Evolutionary conservation across 35 echinoderm and acorn worm genomes (phyloP), one percentile per base, ranked within the genome.

Genomic region (Apostichopus californicus): DNA sequence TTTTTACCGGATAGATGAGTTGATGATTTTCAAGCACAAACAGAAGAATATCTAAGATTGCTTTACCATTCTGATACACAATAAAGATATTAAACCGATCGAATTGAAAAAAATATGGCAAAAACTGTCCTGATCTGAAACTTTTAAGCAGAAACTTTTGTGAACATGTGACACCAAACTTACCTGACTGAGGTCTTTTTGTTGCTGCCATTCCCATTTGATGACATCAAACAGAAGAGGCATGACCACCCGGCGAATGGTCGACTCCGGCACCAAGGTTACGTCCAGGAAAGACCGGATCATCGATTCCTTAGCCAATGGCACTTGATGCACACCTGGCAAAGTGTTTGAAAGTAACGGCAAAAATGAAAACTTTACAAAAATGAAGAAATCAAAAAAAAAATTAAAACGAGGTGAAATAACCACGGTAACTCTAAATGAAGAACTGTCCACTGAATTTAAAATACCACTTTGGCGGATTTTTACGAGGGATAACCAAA

Each of bases 141-240:
- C 26, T 28, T 28, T 28, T 28, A 28, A 46, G 34, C 34, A 28
- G 26, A 28, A 28, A 28, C 26, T 28, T 46, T 46, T 46, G 34
- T 46, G 34, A 46, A 46, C 34, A 46, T 46, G 12, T 9, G 12
- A 9, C 5, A 61, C 0, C 12, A 8, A 6, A 3, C 71, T 5
- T 9, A 85, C 81, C 81, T 85, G 81, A 15, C 81, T 85, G 52
- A 85, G 86, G 64, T 89, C 68, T 52, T 91, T 84, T 58, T 95
- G 78, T 56, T 92, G 78, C 77, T 93, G 65, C 87, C 88, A 93
- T 92, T 95, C 94, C 68, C 94, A 98, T 21, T 91, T 87, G 90
- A 98, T 96, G 72, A 98, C 96, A 87, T 98, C 96, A 88, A 95
- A 98, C 61, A 98, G 92, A 60, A 98, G 90, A 8, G 96, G 96